These are phyloP conservation scores for Philaenus spumarius DNA, from an alignment of 1,140 invertebrate genomes.

Conservation along the genomic window DNA sequence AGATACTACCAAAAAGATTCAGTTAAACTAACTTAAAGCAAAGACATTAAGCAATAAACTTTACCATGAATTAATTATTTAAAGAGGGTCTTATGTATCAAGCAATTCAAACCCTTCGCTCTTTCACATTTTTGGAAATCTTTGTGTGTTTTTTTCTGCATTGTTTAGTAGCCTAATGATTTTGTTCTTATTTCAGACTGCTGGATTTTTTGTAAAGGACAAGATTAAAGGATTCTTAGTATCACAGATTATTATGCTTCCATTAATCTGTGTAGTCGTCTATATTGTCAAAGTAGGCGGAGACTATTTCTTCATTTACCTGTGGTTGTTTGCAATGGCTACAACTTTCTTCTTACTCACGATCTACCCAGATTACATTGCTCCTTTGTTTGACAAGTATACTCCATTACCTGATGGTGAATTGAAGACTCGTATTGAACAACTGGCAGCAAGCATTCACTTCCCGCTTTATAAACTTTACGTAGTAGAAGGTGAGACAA, in stretches of 20 bases:
- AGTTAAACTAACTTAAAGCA: too few relatives aligned
- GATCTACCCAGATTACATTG: conserved; percentile 95
- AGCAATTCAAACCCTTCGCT: neutral
- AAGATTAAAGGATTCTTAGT: conserved; percentile 82
- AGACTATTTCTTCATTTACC: conserved; percentile 90
- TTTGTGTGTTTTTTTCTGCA: too few relatives aligned
- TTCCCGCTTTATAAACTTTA: conserved; percentile 95
- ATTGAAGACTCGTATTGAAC: conserved; percentile 79
- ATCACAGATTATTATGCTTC: conserved; percentile 64
- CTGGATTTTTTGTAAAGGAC: conserved; percentile 91
- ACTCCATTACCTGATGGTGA: conserved; percentile 90
- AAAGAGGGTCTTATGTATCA: neutral
- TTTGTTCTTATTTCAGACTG: conserved; percentile 54
- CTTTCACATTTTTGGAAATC: too few relatives aligned
- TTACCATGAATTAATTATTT: too few relatives aligned
- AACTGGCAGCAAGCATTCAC: conserved; percentile 74
- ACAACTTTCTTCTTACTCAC: conserved; percentile 73
- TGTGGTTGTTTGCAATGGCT: conserved; percentile 85
- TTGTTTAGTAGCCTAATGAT: too few relatives aligned
- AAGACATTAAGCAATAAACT: too few relatives aligned
- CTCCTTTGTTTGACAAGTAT: conserved; percentile 98
- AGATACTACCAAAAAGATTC: too few relatives aligned
- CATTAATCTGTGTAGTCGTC: conserved; percentile 72
- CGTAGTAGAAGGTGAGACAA: conserved; percentile 85
- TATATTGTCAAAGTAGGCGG: conserved; percentile 86